phyloP scores from a whole-genome alignment of 2,797 vertebrate genomes.

The Avahi laniger region DNA sequence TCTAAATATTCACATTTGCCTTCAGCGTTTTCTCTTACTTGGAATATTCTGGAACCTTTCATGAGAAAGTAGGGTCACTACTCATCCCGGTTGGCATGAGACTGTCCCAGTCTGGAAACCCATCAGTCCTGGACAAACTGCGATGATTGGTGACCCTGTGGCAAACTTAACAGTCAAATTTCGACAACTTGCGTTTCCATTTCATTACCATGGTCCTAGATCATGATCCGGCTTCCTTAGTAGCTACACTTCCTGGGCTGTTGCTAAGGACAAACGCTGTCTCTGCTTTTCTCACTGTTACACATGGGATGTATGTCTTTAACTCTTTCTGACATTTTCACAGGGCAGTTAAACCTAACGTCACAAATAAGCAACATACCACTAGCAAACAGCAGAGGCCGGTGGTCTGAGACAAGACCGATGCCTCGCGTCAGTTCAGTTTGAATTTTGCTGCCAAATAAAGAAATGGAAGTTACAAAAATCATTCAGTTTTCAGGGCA shows the following conservation, averaged over 20 bases:
- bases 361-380: not conserved
- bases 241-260: too few relatives aligned
- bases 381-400: not conserved
- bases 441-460: not conserved
- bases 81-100: not conserved
- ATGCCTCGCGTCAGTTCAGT: not conserved
- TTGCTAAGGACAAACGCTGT: not conserved
- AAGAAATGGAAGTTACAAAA: not conserved
- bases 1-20: not conserved
- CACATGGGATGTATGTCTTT: not conserved
- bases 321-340: not conserved
- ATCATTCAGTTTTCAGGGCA: not conserved
- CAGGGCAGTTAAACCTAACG: not conserved
- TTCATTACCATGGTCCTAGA: not conserved
- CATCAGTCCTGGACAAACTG: accelerated
- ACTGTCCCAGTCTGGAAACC: not conserved
- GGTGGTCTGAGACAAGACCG: not conserved
- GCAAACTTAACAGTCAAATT: not conserved
- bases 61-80: accelerated
- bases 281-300: not conserved
- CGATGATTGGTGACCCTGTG: accelerated
- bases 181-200: accelerated
- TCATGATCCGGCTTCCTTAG: too few relatives aligned
- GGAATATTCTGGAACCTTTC: not conserved
- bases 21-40: too few relatives aligned